Conservation (phyloP, 1,140 invertebrate genomes). For the Rhopalosiphum padi region DNA sequence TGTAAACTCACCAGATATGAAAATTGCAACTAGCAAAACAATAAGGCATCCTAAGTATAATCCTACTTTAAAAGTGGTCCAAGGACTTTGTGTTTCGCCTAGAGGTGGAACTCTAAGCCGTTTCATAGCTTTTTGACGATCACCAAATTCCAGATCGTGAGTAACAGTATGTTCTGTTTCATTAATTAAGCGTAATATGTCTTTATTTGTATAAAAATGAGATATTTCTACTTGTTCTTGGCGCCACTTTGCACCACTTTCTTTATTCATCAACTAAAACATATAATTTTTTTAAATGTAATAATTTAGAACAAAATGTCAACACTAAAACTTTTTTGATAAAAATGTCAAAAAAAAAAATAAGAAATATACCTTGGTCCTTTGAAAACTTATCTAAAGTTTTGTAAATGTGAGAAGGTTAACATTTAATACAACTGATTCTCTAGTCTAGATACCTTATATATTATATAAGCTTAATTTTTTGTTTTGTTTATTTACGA, state of each 20-base stretch:
- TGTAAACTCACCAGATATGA: constrained; percentile 68
- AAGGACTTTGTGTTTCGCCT: constrained; percentile 81
- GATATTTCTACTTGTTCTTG: constrained; percentile 80
- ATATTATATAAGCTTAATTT: too few species aligned
- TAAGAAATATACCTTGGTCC: not conserved
- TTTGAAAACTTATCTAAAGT: not conserved
- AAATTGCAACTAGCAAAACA: constrained; percentile 76
- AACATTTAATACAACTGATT: not conserved
- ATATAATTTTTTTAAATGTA: not conserved
- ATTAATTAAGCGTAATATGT: constrained; percentile 84
- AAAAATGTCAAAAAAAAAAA: too few species aligned
- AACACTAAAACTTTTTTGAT: too few species aligned
- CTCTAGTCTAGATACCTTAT: too few species aligned
- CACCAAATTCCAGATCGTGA: constrained; percentile 81
- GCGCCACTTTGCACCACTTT: constrained; percentile 75
- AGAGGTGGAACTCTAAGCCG: constrained; percentile 83
- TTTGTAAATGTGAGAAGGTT: not conserved
- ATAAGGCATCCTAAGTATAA: constrained; percentile 83
- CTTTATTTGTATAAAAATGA: constrained; percentile 86
- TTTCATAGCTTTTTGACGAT: constrained; percentile 87
- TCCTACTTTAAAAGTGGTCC: constrained; percentile 86
- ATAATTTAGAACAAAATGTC: not conserved
- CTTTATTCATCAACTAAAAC: constrained; percentile 68
- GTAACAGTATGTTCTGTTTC: constrained; percentile 86
- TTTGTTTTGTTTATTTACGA: not conserved